phyloP scores from a whole-genome alignment of 2,888 invertebrate genomes.

The Cerastis leucographa region DNA sequence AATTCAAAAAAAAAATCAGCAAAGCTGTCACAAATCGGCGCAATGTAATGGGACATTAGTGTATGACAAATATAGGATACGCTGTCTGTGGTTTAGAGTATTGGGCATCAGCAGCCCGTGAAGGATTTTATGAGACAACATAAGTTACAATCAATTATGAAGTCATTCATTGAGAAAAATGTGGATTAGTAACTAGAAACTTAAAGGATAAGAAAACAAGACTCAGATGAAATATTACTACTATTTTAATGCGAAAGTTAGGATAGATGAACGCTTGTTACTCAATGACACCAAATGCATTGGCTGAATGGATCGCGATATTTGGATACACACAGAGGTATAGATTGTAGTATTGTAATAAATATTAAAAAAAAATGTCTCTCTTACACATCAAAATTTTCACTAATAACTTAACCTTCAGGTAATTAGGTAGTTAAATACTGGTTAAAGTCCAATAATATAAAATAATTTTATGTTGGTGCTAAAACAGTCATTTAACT shows the following conservation, averaged over 20 bases:
- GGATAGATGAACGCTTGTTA: neutral
- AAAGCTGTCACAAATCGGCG: neutral
- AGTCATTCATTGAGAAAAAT: neutral
- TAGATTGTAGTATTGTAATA: too few relatives aligned
- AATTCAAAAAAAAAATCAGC: too few relatives aligned
- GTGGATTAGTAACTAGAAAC: neutral
- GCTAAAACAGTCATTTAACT: too few relatives aligned
- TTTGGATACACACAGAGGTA: neutral
- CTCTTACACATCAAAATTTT: too few relatives aligned
- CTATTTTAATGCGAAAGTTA: neutral
- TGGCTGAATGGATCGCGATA: neutral
- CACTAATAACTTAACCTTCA: neutral
- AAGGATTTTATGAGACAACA: neutral
- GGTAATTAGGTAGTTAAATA: neutral
- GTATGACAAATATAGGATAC: neutral
- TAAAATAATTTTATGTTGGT: neutral
- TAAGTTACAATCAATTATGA: neutral
- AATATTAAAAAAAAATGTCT: too few relatives aligned
- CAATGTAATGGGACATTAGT: neutral
- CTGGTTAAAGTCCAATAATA: neutral
- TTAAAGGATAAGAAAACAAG: neutral
- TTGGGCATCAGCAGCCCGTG: neutral
- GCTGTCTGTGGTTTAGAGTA: neutral
- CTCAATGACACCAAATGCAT: neutral
- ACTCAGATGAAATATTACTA: neutral